Evolutionary conservation across 1,140 invertebrate species (phyloP), one percentile per base, ranked within the genome.

Genomic region (Psix sp.): DNA sequence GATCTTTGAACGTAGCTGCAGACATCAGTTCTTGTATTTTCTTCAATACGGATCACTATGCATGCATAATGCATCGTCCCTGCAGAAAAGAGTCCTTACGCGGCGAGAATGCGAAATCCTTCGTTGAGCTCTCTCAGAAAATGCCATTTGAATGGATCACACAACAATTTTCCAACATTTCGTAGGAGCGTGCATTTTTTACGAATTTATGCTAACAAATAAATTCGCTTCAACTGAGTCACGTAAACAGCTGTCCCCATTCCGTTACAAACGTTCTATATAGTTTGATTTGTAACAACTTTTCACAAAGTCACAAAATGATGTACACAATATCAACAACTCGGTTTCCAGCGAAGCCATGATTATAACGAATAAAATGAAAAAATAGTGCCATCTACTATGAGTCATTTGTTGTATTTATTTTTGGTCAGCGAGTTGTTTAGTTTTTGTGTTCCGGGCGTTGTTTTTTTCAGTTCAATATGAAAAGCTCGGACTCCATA

Each of bases 81-180:
- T 52, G 72, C 57, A 68, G 72, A 68, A 74, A 74, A 74, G 62
- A 74, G 65, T 74, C 59, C 63, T 68, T 68, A 67, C 72, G 72
- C 65, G 65, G 24, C 13, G 52, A 4, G 72, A 74, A 74, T 68
- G 72, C 65, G 52, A 74, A 74, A 74, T 74, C 59, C 52, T 45
- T 35, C 38, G 56, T 39, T 52, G 57, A 68, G 48, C 35, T 67
- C 51, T 63, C 57, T 26, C 59, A 36, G 59, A 60, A 66, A 70
- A 60, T 56, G 65, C 73, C 54, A 70, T 75, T 65, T 57, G 39
- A 65, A 65, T 70, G 65, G 73, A 75, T 75, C 65, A 60, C 73
- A 57, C 73, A 66, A 75, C 66, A 70, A 75, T 75, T 75, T 75
- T 60, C 66, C 38, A 75, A 75, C 73, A 71, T 75, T 75, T 71